Percentiles rank a stretch among this genome's conserved stretches.
These are phyloP conservation scores for Phallusia fumigata DNA, from an alignment of 23 tunicate species.

Conservation along the genomic window DNA sequence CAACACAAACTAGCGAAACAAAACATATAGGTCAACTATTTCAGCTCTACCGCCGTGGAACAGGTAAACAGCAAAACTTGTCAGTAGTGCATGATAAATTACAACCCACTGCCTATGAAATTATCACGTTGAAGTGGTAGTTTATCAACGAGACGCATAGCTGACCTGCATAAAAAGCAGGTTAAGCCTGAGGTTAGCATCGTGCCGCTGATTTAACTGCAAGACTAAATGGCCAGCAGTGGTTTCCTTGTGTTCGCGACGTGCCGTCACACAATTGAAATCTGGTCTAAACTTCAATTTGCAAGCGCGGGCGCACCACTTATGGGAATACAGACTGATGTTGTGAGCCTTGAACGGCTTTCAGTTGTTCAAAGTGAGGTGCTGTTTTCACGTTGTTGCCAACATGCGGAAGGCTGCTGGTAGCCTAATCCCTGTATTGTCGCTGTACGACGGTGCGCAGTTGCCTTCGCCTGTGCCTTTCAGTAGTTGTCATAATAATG, in stretches of 20 bases:
- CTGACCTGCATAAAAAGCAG: too few species aligned
- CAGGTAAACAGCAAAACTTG: too few species aligned
- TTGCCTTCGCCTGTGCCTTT: not conserved
- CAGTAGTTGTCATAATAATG: constrained; percentile 1
- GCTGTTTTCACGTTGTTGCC: too few species aligned
- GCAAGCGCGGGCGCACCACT: not conserved
- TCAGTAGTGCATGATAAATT: too few species aligned
- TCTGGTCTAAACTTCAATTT: constrained; percentile 1
- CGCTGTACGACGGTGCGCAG: not conserved
- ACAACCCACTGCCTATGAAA: too few species aligned
- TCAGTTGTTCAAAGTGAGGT: too few species aligned
- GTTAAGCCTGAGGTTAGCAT: too few species aligned
- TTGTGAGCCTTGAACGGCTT: not conserved
- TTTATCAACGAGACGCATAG: too few species aligned
- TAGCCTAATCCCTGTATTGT: not conserved
- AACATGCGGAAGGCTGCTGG: constrained; percentile 4
- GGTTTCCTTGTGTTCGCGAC: not conserved
- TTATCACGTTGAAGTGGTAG: too few species aligned
- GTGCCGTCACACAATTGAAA: not conserved
- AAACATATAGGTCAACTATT: too few species aligned
- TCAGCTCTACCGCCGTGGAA: too few species aligned
- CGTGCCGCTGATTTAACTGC: not conserved
- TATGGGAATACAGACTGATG: not conserved
- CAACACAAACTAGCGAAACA: too few species aligned
- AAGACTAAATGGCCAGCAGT: not conserved